Base-by-base conservation (phyloP, 2,113 vertebrate genomes). In the Corydoras maculifer region DNA sequence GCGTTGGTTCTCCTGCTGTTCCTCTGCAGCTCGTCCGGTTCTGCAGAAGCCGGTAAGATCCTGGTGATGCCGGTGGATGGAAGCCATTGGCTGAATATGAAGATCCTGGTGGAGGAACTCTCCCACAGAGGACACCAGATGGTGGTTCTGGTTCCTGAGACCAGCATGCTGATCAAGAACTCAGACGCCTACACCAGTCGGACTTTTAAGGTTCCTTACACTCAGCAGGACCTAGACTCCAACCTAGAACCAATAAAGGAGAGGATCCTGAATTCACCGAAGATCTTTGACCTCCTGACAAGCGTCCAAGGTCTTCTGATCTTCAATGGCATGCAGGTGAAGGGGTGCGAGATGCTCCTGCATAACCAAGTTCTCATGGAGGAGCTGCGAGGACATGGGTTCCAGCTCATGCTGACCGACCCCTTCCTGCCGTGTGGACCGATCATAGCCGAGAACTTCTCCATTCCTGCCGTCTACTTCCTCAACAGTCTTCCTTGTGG, bases 21-120 rank as follows among this genome's bases (percentile, higher is more conserved):
- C 79, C 70, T 90, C n/a, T 82, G 77, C 65, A 83, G 76, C 72
- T 76, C 77, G 72, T 65, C 69, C 30, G 76, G 76, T 25, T 65
- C 80, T 0, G 74, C 79, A 4, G 75, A 84, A 4, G 86, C 86
- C 71, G 87, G 86, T 3, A 91, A 91, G 51, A 75, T 93, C 3
- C 82, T 93, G 62, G 92, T 91, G 15, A 18, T 92, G 70, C 91
- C 91, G 32, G 85, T 92, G 83, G 91, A 84, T 4, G 90, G 92
- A 14, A 95, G 94, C 69, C 92, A 92, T 84, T 95, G 94, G 95
- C 83, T 96, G 4, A 94, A 90, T 82, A 90, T 94, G 91, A 76
- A 50, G n/a, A 48, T 75, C 0, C 79, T 94, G 58, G 87, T 94
- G 62, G 84, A 92, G 62, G 87, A 91, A 32, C 86, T 98, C 0